Evolutionary conservation across 2,797 vertebrate species (phyloP), one percentile per base, ranked within the genome.

Genomic region (Alfaro cultratus): DNA sequence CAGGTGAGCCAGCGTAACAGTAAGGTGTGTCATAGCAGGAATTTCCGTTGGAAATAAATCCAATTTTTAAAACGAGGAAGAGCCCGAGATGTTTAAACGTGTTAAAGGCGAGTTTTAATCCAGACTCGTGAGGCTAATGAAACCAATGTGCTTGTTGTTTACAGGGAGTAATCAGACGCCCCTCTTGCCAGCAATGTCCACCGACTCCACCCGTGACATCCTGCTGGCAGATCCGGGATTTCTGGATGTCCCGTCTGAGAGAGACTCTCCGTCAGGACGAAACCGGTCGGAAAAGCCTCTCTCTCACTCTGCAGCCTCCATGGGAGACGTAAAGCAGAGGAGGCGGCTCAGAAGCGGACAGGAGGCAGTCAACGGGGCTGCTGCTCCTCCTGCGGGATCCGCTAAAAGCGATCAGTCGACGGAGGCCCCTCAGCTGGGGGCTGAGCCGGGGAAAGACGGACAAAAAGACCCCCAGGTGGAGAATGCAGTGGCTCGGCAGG

Each of bases 161-260:
- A 67, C 55, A 21, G 15, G 74, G 4, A 73, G 4, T 57, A 8
- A 64, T 31, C 64, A 55, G 21, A 31, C 51, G 34, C 21, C 1
- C 3, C 7, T 74, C 23, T 72, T 73, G 12, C 77, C 88, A 88
- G 87, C 12, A 88, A 96, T 96, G 96, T 94, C 96, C 62, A 93
- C 95, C 76, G 95, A 95, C 62, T 94, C 95, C 84, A 96, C 95
- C 16, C 95, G 96, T 13, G 96, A 96, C 45, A 95, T 96, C 83
- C 96, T 96, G 92, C 93, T 96, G 1, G 96, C 95, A 2, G 95
- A 96, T 85, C 31, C 96, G 91, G 96, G 95, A 0, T 96, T 95
- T 74, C 90, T 93, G 1, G 88, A 92, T 68, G 60, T 95, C 78
- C 77, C 93, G 26, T 73, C 88, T 60, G 23, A 81, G 0, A 70